A percentile compares a stretch with the other conserved stretches of the same genome.
Evolutionary conservation across 2,113 vertebrate species (phyloP).

Genomic region (Helogale parvula): DNA sequence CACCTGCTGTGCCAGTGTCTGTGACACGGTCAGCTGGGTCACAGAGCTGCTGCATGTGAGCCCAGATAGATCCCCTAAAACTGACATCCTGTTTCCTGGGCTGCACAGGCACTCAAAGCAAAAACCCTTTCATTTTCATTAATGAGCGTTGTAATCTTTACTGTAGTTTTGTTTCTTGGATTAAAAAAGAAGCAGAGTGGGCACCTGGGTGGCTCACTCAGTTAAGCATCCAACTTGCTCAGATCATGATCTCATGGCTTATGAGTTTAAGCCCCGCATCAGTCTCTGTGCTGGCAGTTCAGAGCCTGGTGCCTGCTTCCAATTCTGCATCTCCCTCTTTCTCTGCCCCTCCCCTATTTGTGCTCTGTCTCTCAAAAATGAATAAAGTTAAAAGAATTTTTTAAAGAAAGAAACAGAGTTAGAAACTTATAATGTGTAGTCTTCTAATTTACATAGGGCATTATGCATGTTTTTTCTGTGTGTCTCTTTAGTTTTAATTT

Average conservation of each 20-base stretch:
- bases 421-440: not conserved
- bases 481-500: not conserved
- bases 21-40: not conserved
- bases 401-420: not conserved
- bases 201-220: too few species aligned
- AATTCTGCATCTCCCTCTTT: too few species aligned
- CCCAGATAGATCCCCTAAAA: not conserved
- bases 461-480: not conserved
- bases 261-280: too few species aligned
- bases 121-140: not conserved
- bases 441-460: not conserved
- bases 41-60: accelerated
- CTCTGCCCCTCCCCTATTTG: too few species aligned
- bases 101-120: not conserved
- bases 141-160: not conserved
- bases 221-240: too few species aligned
- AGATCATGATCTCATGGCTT: too few species aligned
- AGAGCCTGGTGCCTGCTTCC: too few species aligned
- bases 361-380: too few species aligned
- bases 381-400: too few species aligned
- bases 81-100: accelerated
- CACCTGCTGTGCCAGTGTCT: too few species aligned
- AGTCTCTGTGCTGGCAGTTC: too few species aligned
- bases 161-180: not conserved
- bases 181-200: not conserved